Base-by-base conservation (phyloP, 2,113 vertebrate species). In the Sylvietta virens region DNA sequence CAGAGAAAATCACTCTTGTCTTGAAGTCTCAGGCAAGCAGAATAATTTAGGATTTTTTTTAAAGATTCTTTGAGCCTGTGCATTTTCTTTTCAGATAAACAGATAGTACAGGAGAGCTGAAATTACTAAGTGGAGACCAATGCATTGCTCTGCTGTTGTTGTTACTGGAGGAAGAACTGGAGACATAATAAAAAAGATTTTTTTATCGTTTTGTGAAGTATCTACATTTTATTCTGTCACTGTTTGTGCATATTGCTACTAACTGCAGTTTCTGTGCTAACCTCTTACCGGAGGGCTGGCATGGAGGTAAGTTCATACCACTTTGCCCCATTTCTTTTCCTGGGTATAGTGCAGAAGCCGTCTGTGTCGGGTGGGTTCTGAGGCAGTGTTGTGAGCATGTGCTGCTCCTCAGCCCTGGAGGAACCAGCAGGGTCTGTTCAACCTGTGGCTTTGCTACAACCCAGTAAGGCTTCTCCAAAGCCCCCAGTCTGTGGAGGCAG, bases 381-480 rank as follows among this genome's bases (percentile, higher is more conserved):
- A 21, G 78, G 50, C 57, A 51, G 30, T 3, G 7, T 42, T 20
- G 7, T 0, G 5, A 8, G 15, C 23, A 0, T 20, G 48, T 56
- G 57, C 74, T 56, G 37, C 33, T 80, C 2, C 22, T 51, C 50
- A 53, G 48, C 20, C 1, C 13, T 35, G 72, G 47, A n/a, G 77
- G 61, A 92, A 8, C 51, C 37, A 19, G 3, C 45, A 26, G n/a
- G 4, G 10, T n/a, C 33, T 67, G 16, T 8, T 30, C 44, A 78
- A 33, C 11, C 15, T 2, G 1, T 51, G 65, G 33, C 70, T 81
- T 60, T 53, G 37, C 50, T 53, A 15, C 84, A 64, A 13, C 12
- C 13, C 22, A 4, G 11, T 9, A 19, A 54, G 22, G 10, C 26
- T 44, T 65, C 42, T 61, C 44, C 33, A 7, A 30, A 74, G 51